Evolutionary conservation across 1,140 invertebrate genomes (phyloP).

Genomic region (Magallana ariakensis): DNA sequence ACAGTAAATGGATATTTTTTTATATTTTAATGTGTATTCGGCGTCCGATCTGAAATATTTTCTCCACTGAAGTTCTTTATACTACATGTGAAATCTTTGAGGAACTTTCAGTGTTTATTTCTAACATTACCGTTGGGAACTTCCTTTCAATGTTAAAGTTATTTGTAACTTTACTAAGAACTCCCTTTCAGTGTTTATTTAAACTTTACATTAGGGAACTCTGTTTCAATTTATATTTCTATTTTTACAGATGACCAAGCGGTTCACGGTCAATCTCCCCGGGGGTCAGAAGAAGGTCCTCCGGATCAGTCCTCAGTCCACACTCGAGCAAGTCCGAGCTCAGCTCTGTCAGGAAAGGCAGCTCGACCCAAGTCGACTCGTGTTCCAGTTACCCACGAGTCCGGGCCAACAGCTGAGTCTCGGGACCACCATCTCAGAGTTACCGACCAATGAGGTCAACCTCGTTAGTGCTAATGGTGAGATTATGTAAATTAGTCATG

Average conservation of each 20-base stretch:
- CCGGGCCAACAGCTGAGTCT: slow-evolving; percentile 64
- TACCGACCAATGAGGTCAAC: slow-evolving; percentile 71
- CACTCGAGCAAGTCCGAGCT: slow-evolving; percentile 85
- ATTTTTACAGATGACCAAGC: slow-evolving; percentile 84
- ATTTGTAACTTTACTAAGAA: too few species aligned
- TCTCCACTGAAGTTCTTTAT: too few species aligned
- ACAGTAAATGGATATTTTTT: too few species aligned
- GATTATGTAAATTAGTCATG: background rate
- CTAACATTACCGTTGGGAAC: too few species aligned
- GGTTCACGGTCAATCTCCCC: slow-evolving; percentile 90
- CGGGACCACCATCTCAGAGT: slow-evolving; percentile 66
- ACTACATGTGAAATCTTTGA: too few species aligned
- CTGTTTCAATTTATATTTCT: background rate
- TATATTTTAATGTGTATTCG: too few species aligned
- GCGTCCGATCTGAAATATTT: too few species aligned
- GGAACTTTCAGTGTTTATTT: too few species aligned
- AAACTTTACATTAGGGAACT: too few species aligned
- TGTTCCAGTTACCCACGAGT: slow-evolving; percentile 89
- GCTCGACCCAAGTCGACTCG: slow-evolving; percentile 87
- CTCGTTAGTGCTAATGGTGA: slow-evolving; percentile 66
- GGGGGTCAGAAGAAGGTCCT: slow-evolving; percentile 90
- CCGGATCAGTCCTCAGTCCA: slow-evolving; percentile 85
- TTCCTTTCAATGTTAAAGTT: too few species aligned
- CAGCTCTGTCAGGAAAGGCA: slow-evolving; percentile 90
- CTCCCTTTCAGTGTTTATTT: too few species aligned